Evolutionary conservation across 2,113 vertebrate species (phyloP).

Genomic region (Actenoides hombroni): DNA sequence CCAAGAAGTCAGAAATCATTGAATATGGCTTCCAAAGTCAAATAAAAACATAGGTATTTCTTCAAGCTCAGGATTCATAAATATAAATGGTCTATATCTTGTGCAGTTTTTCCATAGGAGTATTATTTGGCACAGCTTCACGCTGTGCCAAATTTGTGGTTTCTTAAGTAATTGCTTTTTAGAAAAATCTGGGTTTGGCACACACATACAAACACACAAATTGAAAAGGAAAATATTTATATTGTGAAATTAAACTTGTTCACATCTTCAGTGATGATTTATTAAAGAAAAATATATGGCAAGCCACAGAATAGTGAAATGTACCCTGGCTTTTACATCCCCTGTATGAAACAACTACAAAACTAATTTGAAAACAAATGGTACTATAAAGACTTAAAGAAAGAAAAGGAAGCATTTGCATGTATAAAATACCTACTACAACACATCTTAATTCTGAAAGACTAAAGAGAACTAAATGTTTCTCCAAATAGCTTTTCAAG

Average conservation of each 20-base stretch:
- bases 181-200: conserved; percentile 43
- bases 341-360: conserved; percentile 30
- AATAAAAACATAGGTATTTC: background rate
- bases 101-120: conserved; percentile 8
- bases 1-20: conserved; percentile 10
- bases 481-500: conserved; percentile 52
- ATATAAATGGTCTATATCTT: conserved; percentile 1
- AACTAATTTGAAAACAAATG: conserved; percentile 64
- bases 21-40: background rate
- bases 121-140: conserved; percentile 11
- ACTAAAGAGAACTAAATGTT: conserved; percentile 48
- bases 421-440: conserved; percentile 64
- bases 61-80: conserved; percentile 9
- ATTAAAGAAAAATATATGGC: conserved; percentile 29
- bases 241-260: conserved; percentile 47
- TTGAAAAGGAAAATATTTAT: conserved; percentile 57
- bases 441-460: conserved; percentile 51
- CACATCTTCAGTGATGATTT: conserved; percentile 47
- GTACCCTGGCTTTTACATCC: background rate
- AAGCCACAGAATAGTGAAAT: conserved; percentile 5
- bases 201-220: conserved; percentile 13
- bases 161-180: conserved; percentile 23
- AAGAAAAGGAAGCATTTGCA: conserved; percentile 64
- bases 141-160: conserved; percentile 5
- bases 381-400: conserved; percentile 59